Conservation (phyloP, 2,888 invertebrate genomes). For the Osedax frankpressi region DNA sequence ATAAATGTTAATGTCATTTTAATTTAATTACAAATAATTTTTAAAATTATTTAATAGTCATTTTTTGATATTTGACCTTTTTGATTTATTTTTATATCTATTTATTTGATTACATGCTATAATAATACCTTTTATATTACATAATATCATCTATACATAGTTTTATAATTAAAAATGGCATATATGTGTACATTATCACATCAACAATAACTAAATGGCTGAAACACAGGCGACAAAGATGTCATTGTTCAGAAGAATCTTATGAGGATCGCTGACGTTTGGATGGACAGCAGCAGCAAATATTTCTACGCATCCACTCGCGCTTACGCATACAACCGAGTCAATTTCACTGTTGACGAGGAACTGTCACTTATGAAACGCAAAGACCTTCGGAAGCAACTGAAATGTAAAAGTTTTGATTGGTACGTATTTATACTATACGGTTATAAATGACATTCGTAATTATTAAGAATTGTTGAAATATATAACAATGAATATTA, state of each 20-base stretch:
- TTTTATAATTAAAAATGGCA: too few relatives aligned
- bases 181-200: too few relatives aligned
- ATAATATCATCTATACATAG: too few relatives aligned
- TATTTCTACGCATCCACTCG: constrained; percentile 29
- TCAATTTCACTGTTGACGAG: constrained; percentile 24
- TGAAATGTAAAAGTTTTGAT: constrained; percentile 72
- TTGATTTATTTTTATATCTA: too few relatives aligned
- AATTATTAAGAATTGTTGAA: background rate
- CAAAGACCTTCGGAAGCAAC: constrained; percentile 60
- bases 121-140: too few relatives aligned
- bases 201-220: too few relatives aligned
- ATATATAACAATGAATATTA: too few relatives aligned
- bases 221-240: constrained; percentile 27
- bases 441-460: background rate
- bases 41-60: too few relatives aligned
- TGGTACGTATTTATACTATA: constrained; percentile 52
- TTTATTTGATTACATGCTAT: too few relatives aligned
- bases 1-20: too few relatives aligned
- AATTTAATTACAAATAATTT: too few relatives aligned
- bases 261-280: constrained; percentile 30
- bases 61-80: too few relatives aligned
- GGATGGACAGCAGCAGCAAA: constrained; percentile 29
- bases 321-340: constrained; percentile 26
- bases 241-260: constrained; percentile 29
- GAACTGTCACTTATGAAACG: constrained; percentile 42